phyloP scores from a whole-genome alignment of 2,113 vertebrate species.

The Centropus unirufus region DNA sequence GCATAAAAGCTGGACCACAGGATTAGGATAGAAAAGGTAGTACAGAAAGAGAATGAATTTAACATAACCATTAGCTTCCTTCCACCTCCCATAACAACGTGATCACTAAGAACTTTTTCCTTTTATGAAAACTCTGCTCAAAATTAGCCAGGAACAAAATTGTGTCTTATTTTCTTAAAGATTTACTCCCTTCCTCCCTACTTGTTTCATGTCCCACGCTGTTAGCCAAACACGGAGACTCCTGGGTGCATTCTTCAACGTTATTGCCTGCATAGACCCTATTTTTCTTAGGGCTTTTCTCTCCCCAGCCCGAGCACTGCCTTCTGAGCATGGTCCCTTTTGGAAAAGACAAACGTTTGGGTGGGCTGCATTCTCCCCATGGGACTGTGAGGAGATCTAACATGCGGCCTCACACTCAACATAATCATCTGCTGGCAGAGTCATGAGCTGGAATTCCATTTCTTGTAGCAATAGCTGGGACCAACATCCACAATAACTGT shows the following conservation, averaged over 20 bases:
- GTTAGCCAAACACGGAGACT: not conserved
- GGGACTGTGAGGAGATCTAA: not conserved
- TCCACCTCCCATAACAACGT: fast-evolving
- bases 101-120: not conserved
- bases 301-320: not conserved
- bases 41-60: not conserved
- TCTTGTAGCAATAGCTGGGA: slow-evolving; percentile 10
- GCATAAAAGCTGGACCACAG: not conserved
- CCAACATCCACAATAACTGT: slow-evolving; percentile 48
- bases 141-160: not conserved
- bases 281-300: not conserved
- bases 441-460: slow-evolving; percentile 27
- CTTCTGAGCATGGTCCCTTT: not conserved
- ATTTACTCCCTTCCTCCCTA: not conserved
- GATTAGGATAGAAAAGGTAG: not conserved
- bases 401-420: not conserved
- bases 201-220: not conserved
- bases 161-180: not conserved
- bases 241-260: fast-evolving
- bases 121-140: not conserved
- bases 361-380: not conserved
- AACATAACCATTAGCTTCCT: not conserved
- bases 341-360: not conserved
- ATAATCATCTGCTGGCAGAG: not conserved
- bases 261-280: not conserved